Base-by-base conservation (phyloP, 2,797 vertebrate species). In the Pogoniulus pusillus region DNA sequence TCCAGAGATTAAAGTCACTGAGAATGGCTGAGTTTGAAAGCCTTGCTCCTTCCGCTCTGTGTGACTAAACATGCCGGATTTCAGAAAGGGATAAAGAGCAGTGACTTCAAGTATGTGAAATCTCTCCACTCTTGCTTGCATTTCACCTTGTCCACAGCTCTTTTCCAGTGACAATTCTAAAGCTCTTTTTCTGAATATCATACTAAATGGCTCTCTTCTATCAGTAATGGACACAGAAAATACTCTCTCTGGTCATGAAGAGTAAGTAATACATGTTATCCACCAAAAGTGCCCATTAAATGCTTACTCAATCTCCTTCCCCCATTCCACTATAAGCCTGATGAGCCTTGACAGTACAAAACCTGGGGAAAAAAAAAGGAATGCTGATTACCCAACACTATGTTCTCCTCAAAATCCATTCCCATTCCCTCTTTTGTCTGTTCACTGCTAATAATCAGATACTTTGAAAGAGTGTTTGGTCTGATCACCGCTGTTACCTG, bases 201-300 rank as follows among this genome's bases (percentile, higher is more conserved):
- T 17, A 53, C 65, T 90, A 91, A 94, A 90, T 72, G 83, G 51
- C 37, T 85, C 32, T 92, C 73, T 91, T 37, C 19, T 64, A 15
- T 39, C 72, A 82, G 78, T 69, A 81, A 86, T 83, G 30, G 29
- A 74, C 23, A 49, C 49, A 80, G 69, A 80, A 93, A 95, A 87
- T 63, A 82, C 34, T 55, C 49, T 85, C 62, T 83, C 51, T 86
- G 30, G 47, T 39, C 76, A 74, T 73, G 78, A 76, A 49, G 23
- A 49, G 47, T 12, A 24, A 76, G 35, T 32, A 83, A 69, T 51
- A 62, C 5, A 30, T 16, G 34, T 69, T 71, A 58, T 35, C 86
- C 43, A 80, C 19, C 54, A 63, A 75, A 91, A 84, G 57, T 62
- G 55, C n/a, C 69, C 68, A 30, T 80, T 90, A 91, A 77, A 32